Evolutionary conservation across 2,113 vertebrate species (phyloP).

Genomic region (Callaeas wilsoni): DNA sequence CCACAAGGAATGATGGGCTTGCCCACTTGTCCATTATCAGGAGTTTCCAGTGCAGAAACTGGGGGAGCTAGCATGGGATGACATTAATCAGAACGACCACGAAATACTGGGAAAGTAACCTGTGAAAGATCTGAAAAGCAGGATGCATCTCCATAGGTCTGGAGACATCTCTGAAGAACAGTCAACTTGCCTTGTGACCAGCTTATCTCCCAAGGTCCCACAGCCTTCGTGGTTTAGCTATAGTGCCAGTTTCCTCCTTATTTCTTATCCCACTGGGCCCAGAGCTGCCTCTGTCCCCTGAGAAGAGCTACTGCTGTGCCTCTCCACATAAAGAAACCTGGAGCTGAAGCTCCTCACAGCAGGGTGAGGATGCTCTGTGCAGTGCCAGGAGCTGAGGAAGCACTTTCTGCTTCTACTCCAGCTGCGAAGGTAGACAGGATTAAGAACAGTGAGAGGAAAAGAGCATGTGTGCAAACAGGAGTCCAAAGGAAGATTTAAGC

Average conservation of each 20-base stretch:
- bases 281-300: background rate
- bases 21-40: background rate
- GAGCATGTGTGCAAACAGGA: background rate
- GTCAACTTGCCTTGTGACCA: background rate
- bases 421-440: background rate
- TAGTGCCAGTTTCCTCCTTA: background rate
- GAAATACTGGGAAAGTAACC: background rate
- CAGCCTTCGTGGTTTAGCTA: background rate
- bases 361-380: background rate
- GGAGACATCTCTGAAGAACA: background rate
- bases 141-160: background rate
- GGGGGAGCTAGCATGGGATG: background rate
- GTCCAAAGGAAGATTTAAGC: background rate
- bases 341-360: background rate
- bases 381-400: background rate
- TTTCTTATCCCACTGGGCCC: background rate
- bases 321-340: background rate
- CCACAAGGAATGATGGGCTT: background rate
- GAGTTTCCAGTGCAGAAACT: background rate
- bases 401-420: background rate
- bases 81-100: background rate
- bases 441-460: background rate
- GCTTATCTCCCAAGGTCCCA: background rate
- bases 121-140: background rate
- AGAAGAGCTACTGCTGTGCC: background rate